Base-by-base conservation (phyloP, 2,888 invertebrate species). In the Petrolisthes manimaculis region DNA sequence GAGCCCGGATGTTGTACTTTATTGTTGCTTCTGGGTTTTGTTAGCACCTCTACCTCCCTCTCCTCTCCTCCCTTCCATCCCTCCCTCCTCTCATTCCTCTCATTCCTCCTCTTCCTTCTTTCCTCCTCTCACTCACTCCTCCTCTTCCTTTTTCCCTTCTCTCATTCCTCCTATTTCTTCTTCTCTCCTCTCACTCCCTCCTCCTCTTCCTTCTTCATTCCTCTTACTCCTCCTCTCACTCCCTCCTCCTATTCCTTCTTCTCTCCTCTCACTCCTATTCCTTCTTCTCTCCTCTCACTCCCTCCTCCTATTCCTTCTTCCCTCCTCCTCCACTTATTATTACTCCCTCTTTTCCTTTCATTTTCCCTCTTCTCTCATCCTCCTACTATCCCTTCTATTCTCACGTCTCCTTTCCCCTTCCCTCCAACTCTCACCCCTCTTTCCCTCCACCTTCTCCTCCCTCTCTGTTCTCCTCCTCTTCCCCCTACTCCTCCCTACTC, bases 71-170 rank as follows among this genome's bases (percentile, higher is more conserved):
- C 21, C 75, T 56, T 24, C 51, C 75, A 9, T 5, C 81, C 37
- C 61, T 14, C 21, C 67, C 67, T 53, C 37, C n/a, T 37, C 55
- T 37, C 56, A 14, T 56, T 21, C 83, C 74, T 24, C 75, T 37
- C 21, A 6, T 75, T 51, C 14, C 83, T 53, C 83, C 53, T 21
- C 8, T 54, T 80, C 80, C 55, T 56, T 80, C 80, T 80, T 71
- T 53, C 53, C 69, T 51, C 69, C 83, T 74, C 69, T 67, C 82
- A 67, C 61, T 69, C 67, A 24, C 69, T 69, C 82, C 61, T 67
- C 67, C 83, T 74, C 5, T n/a, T 5, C n/a, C n/a, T 71, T 12
- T 18, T 5, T 18, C 5, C 9, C n/a, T 18, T n/a, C n/a, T 12
- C 71, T 18, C n/a, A 18, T n/a, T 71, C n/a, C 8, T n/a, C 12